A percentile compares a stretch with the other conserved stretches of the same genome.
These are phyloP conservation scores for Gonocerus acuteangulatus DNA, from an alignment of 2,888 invertebrate genomes.

Conservation along the genomic window DNA sequence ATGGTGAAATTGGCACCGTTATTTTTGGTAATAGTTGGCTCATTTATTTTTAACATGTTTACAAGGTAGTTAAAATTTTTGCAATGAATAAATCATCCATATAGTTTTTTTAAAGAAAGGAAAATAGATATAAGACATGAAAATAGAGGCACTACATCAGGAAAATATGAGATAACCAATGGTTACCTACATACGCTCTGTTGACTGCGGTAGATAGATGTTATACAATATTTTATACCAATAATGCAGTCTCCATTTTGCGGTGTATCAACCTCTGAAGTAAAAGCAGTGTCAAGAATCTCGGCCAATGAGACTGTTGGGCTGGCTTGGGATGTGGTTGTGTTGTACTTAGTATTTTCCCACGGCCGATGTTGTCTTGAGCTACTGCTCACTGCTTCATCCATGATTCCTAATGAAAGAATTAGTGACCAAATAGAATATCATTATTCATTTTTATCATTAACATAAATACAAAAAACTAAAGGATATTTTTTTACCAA, in stretches of 20 bases:
- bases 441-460: too few relatives aligned
- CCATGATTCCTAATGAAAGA: conserved; percentile 35
- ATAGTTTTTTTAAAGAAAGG: too few relatives aligned
- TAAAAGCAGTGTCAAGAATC: conserved; percentile 57
- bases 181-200: conserved; percentile 15
- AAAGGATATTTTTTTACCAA: too few relatives aligned
- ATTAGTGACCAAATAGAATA: conserved; percentile 10
- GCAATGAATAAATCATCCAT: too few relatives aligned
- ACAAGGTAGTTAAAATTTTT: too few relatives aligned
- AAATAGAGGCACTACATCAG: too few relatives aligned
- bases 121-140: too few relatives aligned
- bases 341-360: conserved; percentile 38
- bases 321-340: conserved; percentile 29
- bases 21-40: too few relatives aligned
- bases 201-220: conserved; percentile 1
- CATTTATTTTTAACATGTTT: too few relatives aligned
- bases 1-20: too few relatives aligned
- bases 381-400: conserved; percentile 35
- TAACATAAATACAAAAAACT: too few relatives aligned
- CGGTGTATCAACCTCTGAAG: conserved; percentile 49
- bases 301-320: conserved; percentile 46
- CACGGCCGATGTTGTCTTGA: conserved; percentile 39
- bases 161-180: conserved; percentile 7
- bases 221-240: conserved; percentile 23
- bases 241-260: conserved; percentile 38